A percentile compares a stretch with the other conserved stretches of the same genome.
Conservation (phyloP, 2,113 vertebrate species). For the Bombycilla garrulus region DNA sequence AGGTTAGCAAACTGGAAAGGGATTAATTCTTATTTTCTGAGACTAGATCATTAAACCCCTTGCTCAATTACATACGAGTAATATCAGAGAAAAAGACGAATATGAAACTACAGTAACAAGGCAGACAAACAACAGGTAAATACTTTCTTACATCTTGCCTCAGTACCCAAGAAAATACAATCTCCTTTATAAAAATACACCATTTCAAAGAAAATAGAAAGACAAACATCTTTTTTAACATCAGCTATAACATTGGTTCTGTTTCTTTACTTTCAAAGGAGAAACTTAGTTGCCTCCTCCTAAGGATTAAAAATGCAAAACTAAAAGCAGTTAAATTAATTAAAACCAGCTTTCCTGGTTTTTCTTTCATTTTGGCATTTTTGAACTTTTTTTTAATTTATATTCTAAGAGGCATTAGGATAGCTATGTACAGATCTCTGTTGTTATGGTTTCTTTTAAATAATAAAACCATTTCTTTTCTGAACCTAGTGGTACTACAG, state of each 20-base stretch:
- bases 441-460: background rate
- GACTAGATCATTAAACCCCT: background rate
- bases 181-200: background rate
- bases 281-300: background rate
- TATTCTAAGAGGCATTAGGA: background rate
- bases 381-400: rapidly evolving
- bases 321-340: background rate
- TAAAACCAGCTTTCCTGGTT: rapidly evolving
- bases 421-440: background rate
- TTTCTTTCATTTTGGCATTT: background rate
- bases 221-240: background rate
- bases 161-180: background rate
- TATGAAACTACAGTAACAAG: background rate
- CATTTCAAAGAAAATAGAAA: background rate
- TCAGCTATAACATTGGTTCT: background rate
- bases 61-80: background rate
- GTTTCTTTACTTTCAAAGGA: background rate
- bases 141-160: background rate
- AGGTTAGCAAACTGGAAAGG: background rate
- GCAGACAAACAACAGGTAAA: background rate
- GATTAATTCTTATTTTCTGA: background rate
- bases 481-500: background rate
- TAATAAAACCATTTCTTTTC: background rate
- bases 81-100: background rate
- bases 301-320: background rate